Base-by-base conservation (phyloP, 2,113 vertebrate genomes). In the Heterotilapia buettikoferi region DNA sequence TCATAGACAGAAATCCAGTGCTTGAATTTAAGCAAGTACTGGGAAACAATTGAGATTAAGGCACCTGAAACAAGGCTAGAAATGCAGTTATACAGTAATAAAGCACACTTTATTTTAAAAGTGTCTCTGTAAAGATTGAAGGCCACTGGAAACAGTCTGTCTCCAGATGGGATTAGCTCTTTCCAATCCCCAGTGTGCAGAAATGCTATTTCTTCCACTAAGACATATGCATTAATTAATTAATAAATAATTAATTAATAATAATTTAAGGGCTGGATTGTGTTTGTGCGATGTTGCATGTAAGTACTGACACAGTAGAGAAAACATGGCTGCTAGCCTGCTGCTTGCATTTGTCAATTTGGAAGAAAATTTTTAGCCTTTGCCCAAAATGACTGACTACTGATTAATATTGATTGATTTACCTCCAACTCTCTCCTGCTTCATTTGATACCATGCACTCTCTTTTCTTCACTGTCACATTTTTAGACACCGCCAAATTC, bases 401-500 rank as follows among this genome's bases (percentile, higher is more conserved):
- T 26, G 68, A 89, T 94, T 88, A 88, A 90, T 95, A 88, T 47
- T 84, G 90, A 95, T 82, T 7, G 38, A 92, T 90, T 87, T 80
- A 47, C 56, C 21, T 83, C 13, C 38, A 26, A 59, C 29, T 59
- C 52, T 1, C 80, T 63, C 4, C 54, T 50, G 76, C 38, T 88
- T 84, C 18, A 73, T 66, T 21, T 71, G 40, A 80, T 81, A 24
- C 12, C 9, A 0, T 6, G 14, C 80, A 5, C 38, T 40, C 68
- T 89, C 14, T 36, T 31, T 66, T 47, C 14, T 21, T 47, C 9
- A 38, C 24, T 53, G 43, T 31, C 59, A 47, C 16, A 52, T 36
- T 43, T 40, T 43, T 14, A 71, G 36, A 24, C 66, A 40, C 5
- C 2, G 2, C 36, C 66, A 21, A 38, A 53, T 56, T 31, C 7